A percentile compares a stretch with the other conserved stretches of the same genome.
Evolutionary conservation across 2,113 vertebrate genomes (phyloP).

Genomic region (Argyrosomus japonicus): DNA sequence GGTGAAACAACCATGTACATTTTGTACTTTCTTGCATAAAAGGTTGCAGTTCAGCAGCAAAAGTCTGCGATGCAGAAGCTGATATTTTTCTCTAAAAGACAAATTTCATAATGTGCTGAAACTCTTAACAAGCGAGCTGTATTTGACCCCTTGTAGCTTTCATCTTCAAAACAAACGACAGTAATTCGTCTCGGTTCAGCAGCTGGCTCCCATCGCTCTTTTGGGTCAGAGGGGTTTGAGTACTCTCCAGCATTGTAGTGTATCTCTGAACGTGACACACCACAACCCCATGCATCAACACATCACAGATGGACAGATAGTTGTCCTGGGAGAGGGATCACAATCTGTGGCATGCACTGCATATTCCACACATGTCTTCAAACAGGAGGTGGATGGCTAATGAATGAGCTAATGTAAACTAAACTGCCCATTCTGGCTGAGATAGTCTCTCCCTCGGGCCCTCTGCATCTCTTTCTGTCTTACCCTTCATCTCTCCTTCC

Average conservation of each 20-base stretch:
- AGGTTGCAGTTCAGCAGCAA: not conserved
- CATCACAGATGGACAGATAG: constrained; percentile 62
- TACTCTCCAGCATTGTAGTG: constrained; percentile 11
- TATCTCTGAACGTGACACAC: constrained; percentile 31
- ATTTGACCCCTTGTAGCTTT: constrained; percentile 5
- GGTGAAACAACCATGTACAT: not conserved
- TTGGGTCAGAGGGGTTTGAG: constrained; percentile 13
- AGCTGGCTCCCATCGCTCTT: constrained; percentile 38
- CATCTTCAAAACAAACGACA: constrained; percentile 10
- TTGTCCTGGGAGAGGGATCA: constrained; percentile 40
- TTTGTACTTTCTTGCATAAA: not conserved
- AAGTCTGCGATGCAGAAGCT: not conserved
- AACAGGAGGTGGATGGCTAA: constrained; percentile 43
- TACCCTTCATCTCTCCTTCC: constrained; percentile 24
- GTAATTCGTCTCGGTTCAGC: constrained; percentile 9
- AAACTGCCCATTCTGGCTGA: constrained; percentile 30
- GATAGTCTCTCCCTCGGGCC: constrained; percentile 49
- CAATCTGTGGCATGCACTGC: constrained; percentile 40
- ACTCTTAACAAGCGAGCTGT: not conserved
- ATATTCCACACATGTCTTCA: constrained; percentile 47
- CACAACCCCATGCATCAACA: constrained; percentile 59
- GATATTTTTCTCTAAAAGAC: not conserved
- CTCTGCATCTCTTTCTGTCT: constrained; percentile 10
- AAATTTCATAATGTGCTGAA: not conserved
- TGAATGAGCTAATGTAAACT: constrained; percentile 72